Conservation (phyloP, 30 jellyfish, hydroid and myxozoan species). For the Hydractinia symbiolongicarpus region DNA sequence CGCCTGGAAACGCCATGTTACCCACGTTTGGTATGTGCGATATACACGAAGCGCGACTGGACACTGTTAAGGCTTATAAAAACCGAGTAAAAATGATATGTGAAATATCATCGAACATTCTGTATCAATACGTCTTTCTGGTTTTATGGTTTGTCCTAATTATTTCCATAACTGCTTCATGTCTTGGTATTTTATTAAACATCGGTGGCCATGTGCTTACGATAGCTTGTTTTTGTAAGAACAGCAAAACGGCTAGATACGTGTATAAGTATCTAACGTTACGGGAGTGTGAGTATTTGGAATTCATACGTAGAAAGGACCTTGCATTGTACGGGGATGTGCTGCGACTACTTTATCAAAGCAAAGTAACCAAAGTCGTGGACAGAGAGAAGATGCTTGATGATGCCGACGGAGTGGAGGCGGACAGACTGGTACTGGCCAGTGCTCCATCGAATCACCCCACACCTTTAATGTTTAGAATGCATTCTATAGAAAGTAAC, state of each 20-base stretch:
- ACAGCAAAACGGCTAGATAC: constrained; percentile 9
- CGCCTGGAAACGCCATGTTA: constrained; percentile 38
- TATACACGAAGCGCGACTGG: constrained; percentile 23
- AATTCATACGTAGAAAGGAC: constrained; percentile 27
- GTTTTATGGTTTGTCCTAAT: constrained; percentile 37
- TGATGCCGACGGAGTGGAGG: neutral
- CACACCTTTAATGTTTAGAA: neutral
- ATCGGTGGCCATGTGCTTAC: constrained; percentile 11
- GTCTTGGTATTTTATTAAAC: constrained; percentile 22
- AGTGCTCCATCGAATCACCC: neutral
- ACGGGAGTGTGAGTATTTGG: constrained; percentile 42
- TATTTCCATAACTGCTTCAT: constrained; percentile 13
- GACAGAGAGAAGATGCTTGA: neutral
- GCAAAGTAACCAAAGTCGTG: neutral
- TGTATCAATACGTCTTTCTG: constrained; percentile 35
- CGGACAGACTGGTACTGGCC: neutral
- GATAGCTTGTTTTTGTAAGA: neutral
- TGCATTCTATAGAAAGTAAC: constrained; percentile 10
- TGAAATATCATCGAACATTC: constrained; percentile 29
- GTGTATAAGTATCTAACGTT: constrained; percentile 22
- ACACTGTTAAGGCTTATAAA: neutral
- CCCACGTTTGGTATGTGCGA: constrained; percentile 43
- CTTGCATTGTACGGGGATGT: constrained; percentile 32
- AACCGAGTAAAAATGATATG: constrained; percentile 20
- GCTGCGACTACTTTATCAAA: neutral